phyloP scores from a whole-genome alignment of 2,113 vertebrate genomes.

The Scatophagus argus region DNA sequence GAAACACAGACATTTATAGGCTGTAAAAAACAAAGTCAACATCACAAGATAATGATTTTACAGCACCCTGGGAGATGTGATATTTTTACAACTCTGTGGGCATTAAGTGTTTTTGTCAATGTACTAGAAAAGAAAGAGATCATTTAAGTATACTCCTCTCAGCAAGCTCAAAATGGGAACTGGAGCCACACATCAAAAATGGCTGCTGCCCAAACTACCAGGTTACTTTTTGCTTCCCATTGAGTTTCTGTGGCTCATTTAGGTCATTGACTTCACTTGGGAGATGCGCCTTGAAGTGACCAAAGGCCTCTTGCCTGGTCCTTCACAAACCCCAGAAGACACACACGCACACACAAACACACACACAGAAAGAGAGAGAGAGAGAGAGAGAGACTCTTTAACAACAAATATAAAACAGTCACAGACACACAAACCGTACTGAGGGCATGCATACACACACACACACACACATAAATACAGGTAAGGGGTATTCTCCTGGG shows the following conservation, averaged over 20 bases:
- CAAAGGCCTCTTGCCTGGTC: conserved; percentile 35
- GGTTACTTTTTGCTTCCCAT: conserved; percentile 38
- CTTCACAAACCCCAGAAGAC: conserved; percentile 34
- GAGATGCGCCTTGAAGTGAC: conserved; percentile 52
- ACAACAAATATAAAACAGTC: not conserved
- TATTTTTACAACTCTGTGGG: conserved; percentile 74
- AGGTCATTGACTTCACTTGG: conserved; percentile 45
- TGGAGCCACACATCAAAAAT: conserved; percentile 50
- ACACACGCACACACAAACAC: conserved; percentile 9
- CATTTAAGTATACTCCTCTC: conserved; percentile 48
- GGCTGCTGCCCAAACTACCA: conserved; percentile 38
- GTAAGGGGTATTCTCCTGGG: conserved; percentile 41
- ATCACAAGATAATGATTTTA: conserved; percentile 67
- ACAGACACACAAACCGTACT: not conserved
- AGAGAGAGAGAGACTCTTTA: not conserved
- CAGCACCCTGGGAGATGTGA: conserved; percentile 49
- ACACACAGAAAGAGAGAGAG: not conserved
- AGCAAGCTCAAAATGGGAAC: conserved; percentile 48
- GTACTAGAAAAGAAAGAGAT: conserved; percentile 49
- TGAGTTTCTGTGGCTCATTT: conserved; percentile 48
- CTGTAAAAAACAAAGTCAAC: conserved; percentile 41
- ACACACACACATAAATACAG: conserved; percentile 29
- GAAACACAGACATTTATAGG: conserved; percentile 68
- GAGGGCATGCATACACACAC: conserved; percentile 26
- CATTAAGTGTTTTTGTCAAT: conserved; percentile 63